Evolutionary conservation across 2,113 vertebrate species (phyloP).

Genomic region (Xiphias gladius): DNA sequence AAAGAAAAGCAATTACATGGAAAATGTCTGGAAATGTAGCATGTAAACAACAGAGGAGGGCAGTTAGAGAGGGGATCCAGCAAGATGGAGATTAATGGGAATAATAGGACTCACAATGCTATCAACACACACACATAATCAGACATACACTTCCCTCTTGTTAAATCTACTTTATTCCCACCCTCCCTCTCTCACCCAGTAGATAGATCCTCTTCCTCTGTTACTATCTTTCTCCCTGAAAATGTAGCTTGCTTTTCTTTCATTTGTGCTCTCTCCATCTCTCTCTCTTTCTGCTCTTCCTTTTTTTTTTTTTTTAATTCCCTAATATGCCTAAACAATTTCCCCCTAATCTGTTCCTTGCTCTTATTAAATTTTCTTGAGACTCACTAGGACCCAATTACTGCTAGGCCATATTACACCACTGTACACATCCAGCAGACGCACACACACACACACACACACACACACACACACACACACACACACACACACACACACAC

Average conservation of each 20-base stretch:
- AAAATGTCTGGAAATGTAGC: slow-evolving; percentile 65
- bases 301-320: not conserved
- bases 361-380: slow-evolving; percentile 54
- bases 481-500: no score
- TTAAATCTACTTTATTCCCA: slow-evolving; percentile 9
- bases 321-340: slow-evolving; percentile 19
- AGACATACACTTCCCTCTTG: slow-evolving; percentile 3
- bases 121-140: slow-evolving; percentile 24
- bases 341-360: slow-evolving; percentile 22
- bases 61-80: slow-evolving; percentile 40
- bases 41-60: slow-evolving; percentile 66
- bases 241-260: not conserved
- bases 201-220: slow-evolving; percentile 10
- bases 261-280: not conserved
- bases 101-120: slow-evolving; percentile 60
- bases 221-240: not conserved
- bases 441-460: not conserved
- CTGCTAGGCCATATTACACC: slow-evolving; percentile 19
- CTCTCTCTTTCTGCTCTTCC: not conserved
- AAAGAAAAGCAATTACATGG: slow-evolving; percentile 71
- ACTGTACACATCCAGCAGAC: slow-evolving; percentile 1
- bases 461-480: slow-evolving; percentile 15
- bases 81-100: slow-evolving; percentile 73
- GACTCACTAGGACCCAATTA: slow-evolving; percentile 53
- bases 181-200: not conserved